Base-by-base conservation (phyloP, 2,113 vertebrate species). In the Balaeniceps rex region DNA sequence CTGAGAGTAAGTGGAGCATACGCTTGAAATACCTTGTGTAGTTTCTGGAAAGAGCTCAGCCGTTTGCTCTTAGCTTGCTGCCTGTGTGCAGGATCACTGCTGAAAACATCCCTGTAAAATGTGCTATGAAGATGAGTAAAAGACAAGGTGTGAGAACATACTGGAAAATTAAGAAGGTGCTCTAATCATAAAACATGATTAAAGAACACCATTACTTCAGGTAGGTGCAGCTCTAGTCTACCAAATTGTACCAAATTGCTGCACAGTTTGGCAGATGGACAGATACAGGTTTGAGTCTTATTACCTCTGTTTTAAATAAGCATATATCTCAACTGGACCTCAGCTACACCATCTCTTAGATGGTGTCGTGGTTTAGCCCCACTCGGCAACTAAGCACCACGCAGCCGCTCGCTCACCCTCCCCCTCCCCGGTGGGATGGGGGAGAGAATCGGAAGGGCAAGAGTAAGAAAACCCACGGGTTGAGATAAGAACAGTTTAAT, bases 31-130 rank as follows among this genome's bases (percentile, higher is more conserved):
- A 98, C 26, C 7, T 65, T 87, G 63, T 64, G 78, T 31, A 98
- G 95, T 64, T 92, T 97, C 86, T 96, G 86, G 61, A 91, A 96
- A 52, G 95, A 82, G 18, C 63, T 77, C 58, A 94, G 83, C 97
- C 98, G 96, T 58, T 97, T 97, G 92, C 88, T 97, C 60, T 92
- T 93, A 46, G 97, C 95, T 87, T 93, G 93, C 86, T 96, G 97
- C 69, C 94, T 96, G 29, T 69, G 81, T 9, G 21, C 58, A 38
- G 91, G 93, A 83, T 98, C 96, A 49, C 75, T 76, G 72, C 98
- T 98, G 84, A 98, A 94, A 88, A 98, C 79, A 91, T 96, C 97
- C 66, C 87, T 87, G 79, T 97, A 96, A 70, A 97, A 97, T 23
- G 71, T 95, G 83, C 97, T 98, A 88, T 2, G 9, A 58, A 92